Evolutionary conservation across 1,140 invertebrate species (phyloP).

Genomic region (Drosophila nannoptera): DNA sequence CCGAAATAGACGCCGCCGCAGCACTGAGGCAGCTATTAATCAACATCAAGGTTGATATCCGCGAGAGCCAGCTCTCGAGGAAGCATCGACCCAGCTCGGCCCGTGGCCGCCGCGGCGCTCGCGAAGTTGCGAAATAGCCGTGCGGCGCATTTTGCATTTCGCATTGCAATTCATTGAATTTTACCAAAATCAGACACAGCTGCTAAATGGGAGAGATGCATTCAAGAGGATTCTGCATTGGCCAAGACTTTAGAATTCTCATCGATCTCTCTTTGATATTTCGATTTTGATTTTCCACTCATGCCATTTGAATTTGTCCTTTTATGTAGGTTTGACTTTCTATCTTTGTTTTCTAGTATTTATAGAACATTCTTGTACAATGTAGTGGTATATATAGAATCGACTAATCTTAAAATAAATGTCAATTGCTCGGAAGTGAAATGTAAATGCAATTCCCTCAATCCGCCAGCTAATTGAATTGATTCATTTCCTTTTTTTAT

Average conservation of each 20-base stretch:
- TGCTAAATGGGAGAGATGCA: slow-evolving; percentile 22
- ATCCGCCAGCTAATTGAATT: slow-evolving; percentile 39
- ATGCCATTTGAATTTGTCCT: slow-evolving; percentile 63
- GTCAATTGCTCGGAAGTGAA: slow-evolving; percentile 60
- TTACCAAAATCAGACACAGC: slow-evolving; percentile 58
- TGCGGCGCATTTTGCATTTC: slow-evolving; percentile 62
- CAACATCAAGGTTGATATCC: slow-evolving; percentile 78
- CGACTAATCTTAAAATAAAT: slow-evolving; percentile 44
- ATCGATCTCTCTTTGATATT: slow-evolving; percentile 5
- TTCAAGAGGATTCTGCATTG: slow-evolving; percentile 12
- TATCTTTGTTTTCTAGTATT: slow-evolving; percentile 26
- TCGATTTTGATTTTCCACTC: slow-evolving; percentile 27
- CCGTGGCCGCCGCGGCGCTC: slow-evolving; percentile 9
- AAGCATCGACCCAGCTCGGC: slow-evolving; percentile 40
- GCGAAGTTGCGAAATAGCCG: slow-evolving; percentile 67
- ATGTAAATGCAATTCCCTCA: slow-evolving; percentile 54
- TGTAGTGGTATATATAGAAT: slow-evolving; percentile 25
- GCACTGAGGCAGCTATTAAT: slow-evolving; percentile 72
- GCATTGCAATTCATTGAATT: slow-evolving; percentile 67
- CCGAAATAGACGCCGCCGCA: slow-evolving; percentile 61
- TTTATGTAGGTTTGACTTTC: slow-evolving; percentile 58
- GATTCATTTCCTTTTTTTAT: too few species aligned
- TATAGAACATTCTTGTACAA: slow-evolving; percentile 27
- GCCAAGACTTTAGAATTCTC: slow-evolving; percentile 14
- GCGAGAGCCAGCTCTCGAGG: slow-evolving; percentile 57